These are phyloP conservation scores for Acyrthosiphon pisum DNA, from an alignment of 1,140 invertebrate genomes.

Conservation along the genomic window DNA sequence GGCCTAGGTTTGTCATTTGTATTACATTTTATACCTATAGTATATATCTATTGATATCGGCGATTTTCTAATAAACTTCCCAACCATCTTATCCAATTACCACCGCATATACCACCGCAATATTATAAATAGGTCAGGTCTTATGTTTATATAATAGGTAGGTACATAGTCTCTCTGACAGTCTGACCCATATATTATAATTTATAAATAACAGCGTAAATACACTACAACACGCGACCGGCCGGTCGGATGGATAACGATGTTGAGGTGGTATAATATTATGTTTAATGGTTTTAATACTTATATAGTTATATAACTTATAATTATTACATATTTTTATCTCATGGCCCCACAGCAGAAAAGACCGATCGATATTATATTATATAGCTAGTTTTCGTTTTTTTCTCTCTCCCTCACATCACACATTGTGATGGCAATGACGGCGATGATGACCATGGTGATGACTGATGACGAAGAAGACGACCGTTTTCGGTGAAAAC, in stretches of 20 bases:
- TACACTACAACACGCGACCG: background rate
- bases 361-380: background rate
- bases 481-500: background rate
- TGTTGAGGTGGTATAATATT: background rate
- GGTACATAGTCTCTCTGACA: background rate
- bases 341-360: background rate
- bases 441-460: too few relatives aligned
- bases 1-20: too few relatives aligned
- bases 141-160: background rate
- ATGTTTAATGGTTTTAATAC: background rate
- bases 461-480: background rate
- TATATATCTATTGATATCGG: background rate
- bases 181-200: background rate
- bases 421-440: background rate
- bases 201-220: background rate
- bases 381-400: background rate
- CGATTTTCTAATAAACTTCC: background rate
- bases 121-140: background rate
- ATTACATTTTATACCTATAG: too few relatives aligned
- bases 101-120: background rate
- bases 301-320: background rate
- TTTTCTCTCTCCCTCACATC: background rate
- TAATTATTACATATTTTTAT: background rate
- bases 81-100: too few relatives aligned
- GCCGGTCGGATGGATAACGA: background rate